Evolutionary conservation across 1,140 invertebrate genomes (phyloP).

Genomic region (Lepidurus packardi): DNA sequence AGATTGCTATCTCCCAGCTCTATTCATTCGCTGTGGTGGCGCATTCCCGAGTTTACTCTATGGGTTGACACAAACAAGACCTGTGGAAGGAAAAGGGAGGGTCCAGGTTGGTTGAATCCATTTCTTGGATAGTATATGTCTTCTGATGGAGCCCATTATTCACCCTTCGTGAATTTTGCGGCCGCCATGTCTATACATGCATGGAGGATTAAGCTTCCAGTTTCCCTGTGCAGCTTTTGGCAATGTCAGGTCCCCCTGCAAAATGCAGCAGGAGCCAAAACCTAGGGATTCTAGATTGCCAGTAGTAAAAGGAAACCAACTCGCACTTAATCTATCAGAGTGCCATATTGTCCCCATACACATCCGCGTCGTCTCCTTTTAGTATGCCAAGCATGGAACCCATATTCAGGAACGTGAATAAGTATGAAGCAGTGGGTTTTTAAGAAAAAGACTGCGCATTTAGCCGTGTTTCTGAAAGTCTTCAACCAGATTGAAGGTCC

Average conservation of each 20-base stretch:
- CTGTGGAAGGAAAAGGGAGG: not conserved
- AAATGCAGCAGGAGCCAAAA: not conserved
- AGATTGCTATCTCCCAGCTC: too few species aligned
- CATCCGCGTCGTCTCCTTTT: not conserved
- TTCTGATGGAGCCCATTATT: not conserved
- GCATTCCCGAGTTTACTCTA: too few species aligned
- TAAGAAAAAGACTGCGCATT: too few species aligned
- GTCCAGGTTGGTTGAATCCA: not conserved
- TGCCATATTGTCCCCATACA: not conserved
- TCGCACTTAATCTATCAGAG: slow-evolving; percentile 10
- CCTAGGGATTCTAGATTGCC: not conserved
- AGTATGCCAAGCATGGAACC: not conserved
- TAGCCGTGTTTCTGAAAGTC: too few species aligned
- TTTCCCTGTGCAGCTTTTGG: not conserved
- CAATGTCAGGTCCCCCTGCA: not conserved
- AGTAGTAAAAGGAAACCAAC: not conserved
- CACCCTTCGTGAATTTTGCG: slow-evolving; percentile 1
- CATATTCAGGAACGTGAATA: not conserved
- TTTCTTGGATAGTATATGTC: not conserved
- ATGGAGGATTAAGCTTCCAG: not conserved
- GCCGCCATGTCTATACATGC: not conserved
- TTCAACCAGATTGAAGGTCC: too few species aligned
- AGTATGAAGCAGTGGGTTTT: not conserved
- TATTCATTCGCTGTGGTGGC: too few species aligned
- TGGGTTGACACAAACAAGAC: not conserved